Evolutionary conservation across 2,113 vertebrate genomes (phyloP).

Genomic region (Suricata suricatta): DNA sequence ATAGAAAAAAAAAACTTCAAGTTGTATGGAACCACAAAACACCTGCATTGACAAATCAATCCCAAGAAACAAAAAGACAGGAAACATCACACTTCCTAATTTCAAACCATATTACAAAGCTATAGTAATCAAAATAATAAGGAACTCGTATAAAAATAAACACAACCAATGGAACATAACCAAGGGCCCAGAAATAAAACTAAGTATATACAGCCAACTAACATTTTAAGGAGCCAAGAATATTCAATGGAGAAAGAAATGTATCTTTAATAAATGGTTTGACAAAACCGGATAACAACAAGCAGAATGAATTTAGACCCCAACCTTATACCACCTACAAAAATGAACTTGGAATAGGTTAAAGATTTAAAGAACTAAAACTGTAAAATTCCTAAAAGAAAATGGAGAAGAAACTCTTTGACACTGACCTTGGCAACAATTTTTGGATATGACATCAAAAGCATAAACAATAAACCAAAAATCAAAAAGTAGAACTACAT

Average conservation of each 20-base stretch:
- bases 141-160: neutral
- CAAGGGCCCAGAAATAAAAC: neutral
- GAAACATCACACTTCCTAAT: neutral
- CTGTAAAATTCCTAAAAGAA: neutral
- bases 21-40: neutral
- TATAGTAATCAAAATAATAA: neutral
- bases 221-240: neutral
- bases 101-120: neutral
- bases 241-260: neutral
- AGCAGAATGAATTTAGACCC: neutral
- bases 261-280: neutral
- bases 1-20: neutral
- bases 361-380: neutral
- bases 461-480: neutral
- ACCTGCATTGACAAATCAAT: neutral
- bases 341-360: neutral
- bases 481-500: neutral
- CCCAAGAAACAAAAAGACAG: neutral
- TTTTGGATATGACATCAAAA: neutral
- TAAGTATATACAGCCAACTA: neutral
- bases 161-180: neutral
- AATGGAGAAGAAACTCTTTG: neutral
- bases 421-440: neutral
- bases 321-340: neutral
- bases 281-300: neutral